Percentiles rank a stretch among this genome's conserved stretches.
phyloP scores from a whole-genome alignment of 2,888 invertebrate genomes.

The Esperia sulphurella region DNA sequence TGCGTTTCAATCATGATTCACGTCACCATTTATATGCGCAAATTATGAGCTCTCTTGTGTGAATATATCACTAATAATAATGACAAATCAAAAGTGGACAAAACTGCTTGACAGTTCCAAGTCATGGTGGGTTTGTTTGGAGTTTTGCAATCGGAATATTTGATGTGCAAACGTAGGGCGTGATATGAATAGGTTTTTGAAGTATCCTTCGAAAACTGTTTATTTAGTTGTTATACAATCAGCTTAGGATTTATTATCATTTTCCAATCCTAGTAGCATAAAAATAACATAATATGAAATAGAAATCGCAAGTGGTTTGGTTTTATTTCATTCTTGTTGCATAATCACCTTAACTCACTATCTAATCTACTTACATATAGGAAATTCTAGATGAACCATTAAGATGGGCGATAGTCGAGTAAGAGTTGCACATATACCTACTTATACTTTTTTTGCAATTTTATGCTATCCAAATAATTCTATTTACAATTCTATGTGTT shows the following conservation, averaged over 20 bases:
- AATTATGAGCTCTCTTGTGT: constrained; percentile 45
- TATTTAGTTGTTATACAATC: not conserved
- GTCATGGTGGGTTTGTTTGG: constrained; percentile 59
- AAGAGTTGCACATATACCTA: no score
- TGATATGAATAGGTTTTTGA: constrained; percentile 14
- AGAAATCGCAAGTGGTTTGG: no score
- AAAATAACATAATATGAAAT: no score
- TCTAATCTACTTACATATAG: no score
- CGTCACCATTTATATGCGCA: constrained; percentile 47
- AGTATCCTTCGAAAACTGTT: constrained; percentile 2
- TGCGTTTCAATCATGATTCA: constrained; percentile 49
- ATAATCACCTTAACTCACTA: no score
- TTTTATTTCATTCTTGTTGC: no score
- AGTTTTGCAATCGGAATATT: constrained; percentile 43
- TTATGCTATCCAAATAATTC: no score
- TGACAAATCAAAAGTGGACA: constrained; percentile 51
- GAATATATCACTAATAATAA: constrained; percentile 46
- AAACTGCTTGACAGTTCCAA: constrained; percentile 51
- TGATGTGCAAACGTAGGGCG: constrained; percentile 40
- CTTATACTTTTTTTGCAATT: no score
- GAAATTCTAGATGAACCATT: no score
- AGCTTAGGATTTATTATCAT: not conserved
- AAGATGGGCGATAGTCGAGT: no score
- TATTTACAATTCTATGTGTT: no score
- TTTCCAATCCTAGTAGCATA: no score